Evolutionary conservation across 1,140 invertebrate species (phyloP).

Genomic region (Anastatus disparis): DNA sequence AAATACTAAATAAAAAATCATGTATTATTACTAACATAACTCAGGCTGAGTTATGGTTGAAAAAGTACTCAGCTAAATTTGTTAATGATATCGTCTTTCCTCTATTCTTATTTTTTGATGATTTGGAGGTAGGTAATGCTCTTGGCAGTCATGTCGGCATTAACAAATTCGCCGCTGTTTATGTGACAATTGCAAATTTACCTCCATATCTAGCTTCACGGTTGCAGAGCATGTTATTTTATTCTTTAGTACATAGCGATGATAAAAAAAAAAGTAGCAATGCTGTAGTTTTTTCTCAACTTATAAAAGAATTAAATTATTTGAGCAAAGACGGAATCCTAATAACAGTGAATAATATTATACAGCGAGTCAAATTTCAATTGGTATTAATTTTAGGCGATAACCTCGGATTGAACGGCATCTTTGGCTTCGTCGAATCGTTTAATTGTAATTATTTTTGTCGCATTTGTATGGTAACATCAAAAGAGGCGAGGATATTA

Average conservation of each 20-base stretch:
- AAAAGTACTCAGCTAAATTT: not conserved
- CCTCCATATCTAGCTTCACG: slow-evolving; percentile 26
- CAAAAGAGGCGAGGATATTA: not conserved
- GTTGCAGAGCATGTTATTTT: slow-evolving; percentile 24
- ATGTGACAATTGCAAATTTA: slow-evolving; percentile 26
- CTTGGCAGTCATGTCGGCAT: slow-evolving; percentile 15
- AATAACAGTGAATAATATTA: not conserved
- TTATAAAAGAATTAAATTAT: slow-evolving; percentile 37
- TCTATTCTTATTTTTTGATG: slow-evolving; percentile 9
- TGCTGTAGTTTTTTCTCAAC: slow-evolving; percentile 14
- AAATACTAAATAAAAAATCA: not conserved
- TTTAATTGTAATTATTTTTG: slow-evolving; percentile 8
- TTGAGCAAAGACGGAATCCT: slow-evolving; percentile 7
- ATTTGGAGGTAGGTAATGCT: slow-evolving; percentile 10
- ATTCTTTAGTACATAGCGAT: slow-evolving; percentile 1
- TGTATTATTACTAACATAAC: not conserved
- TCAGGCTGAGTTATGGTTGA: slow-evolving; percentile 1
- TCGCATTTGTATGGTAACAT: not conserved
- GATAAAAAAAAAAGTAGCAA: slow-evolving; percentile 29
- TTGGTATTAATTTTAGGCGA: not conserved
- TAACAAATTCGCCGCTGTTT: slow-evolving; percentile 15
- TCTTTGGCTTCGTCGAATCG: slow-evolving; percentile 7
- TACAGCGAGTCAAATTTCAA: not conserved
- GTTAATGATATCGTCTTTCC: not conserved
- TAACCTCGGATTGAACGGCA: not conserved